These are phyloP conservation scores for Platycheirus albimanus DNA, from an alignment of 2,888 invertebrate species.

Conservation along the genomic window DNA sequence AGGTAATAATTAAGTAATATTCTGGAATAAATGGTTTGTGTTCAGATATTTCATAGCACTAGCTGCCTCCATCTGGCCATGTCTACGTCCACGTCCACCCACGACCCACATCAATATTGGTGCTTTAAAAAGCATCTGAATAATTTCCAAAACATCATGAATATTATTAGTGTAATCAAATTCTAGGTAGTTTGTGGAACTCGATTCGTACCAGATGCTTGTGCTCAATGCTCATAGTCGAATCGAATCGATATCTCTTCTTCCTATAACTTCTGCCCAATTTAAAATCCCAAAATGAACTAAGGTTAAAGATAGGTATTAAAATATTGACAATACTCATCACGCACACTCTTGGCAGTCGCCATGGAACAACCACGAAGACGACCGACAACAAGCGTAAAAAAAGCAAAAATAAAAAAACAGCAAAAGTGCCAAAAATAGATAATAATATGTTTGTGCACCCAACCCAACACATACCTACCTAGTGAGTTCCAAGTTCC, in stretches of 20 bases:
- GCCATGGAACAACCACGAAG: not conserved
- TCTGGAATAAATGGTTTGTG: conserved; percentile 15
- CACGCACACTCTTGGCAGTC: conserved; percentile 1
- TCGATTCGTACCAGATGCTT: conserved; percentile 16
- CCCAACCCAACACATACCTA: too few relatives aligned
- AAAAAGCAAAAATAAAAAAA: conserved; percentile 28
- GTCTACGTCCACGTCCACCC: not conserved
- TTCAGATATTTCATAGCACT: conserved; percentile 1
- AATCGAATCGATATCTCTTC: conserved; percentile 9
- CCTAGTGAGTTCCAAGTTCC: conserved; percentile 27
- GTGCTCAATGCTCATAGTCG: too few relatives aligned
- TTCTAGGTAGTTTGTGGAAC: conserved; percentile 7
- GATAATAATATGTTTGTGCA: conserved; percentile 9
- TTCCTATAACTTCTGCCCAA: not conserved
- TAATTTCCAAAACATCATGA: conserved; percentile 10
- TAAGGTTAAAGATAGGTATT: conserved; percentile 3
- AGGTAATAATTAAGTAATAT: conserved; percentile 7
- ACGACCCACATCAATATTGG: conserved; percentile 14
- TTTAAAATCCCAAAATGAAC: not conserved
- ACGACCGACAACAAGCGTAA: not conserved
- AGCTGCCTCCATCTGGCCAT: conserved; percentile 1
- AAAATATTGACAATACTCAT: conserved; percentile 27
- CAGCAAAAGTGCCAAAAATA: conserved; percentile 38
- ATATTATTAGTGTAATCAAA: conserved; percentile 25
- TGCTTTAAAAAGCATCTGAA: too few relatives aligned